Base-by-base conservation (phyloP, 2,797 vertebrate genomes). In the Phrynocephalus forsythii region DNA sequence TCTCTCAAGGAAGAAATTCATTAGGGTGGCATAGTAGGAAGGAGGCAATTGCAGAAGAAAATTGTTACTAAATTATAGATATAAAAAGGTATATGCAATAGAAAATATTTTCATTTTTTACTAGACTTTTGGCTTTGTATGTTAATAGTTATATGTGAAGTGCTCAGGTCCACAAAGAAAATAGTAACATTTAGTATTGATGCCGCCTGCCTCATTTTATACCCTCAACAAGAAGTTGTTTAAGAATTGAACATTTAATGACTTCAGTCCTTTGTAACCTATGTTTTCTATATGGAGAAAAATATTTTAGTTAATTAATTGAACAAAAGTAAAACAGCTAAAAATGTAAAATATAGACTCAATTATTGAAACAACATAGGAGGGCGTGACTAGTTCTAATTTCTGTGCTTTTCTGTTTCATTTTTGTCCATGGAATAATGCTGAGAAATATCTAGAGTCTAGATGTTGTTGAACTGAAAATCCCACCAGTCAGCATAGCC, bases 101-200 rank as follows among this genome's bases (percentile, higher is more conserved):
- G 84, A 91, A 84, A 85, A 79, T 87, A 3, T 50, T 77, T 68
- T 91, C 91, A 91, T 93, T 92, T 92, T 93, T 66, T 82, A 83
- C 24, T 79, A 86, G 1, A 5, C 83, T 16, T 90, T 6, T 91
- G 86, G 73, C 56, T 86, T 86, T 69, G 10, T 83, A 82, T 84
- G 79, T 10, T 78, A 71, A 9, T 60, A 68, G 48, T 79, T 68
- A 77, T 56, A 3, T 56, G 1, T 48, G 0, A 0, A 67, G n/a
- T 15, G 8, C 11, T 33, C 30, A 87, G 8, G 13, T 81, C 5
- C 22, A 82, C 22, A 67, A 50, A 82, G 60, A 50, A 82, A 76
- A 75, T 26, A 84, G 33, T 79, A 66, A 22, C 56, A 33, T 83
- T 26, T 24, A 30, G 20, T 52, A 83, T 72, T 16, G 9, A 22